Percentiles rank a stretch among this genome's conserved stretches.
Conservation (phyloP, 2,797 vertebrate species). For the Hirundo rustica region DNA sequence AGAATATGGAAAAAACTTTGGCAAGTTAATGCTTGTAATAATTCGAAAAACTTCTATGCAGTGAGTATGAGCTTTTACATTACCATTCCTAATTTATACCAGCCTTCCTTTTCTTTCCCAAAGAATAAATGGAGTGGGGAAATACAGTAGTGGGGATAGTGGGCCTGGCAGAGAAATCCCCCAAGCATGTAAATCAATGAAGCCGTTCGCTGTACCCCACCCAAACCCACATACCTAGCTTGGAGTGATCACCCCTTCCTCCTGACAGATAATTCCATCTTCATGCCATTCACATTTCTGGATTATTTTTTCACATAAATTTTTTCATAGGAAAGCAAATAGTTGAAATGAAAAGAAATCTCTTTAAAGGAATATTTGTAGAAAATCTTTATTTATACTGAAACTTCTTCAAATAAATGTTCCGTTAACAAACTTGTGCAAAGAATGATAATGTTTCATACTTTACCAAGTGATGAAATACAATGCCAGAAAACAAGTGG, state of each 20-base stretch:
- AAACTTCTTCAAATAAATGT: slow-evolving; percentile 79
- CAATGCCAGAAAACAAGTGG: slow-evolving; percentile 75
- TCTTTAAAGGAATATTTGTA: slow-evolving; percentile 70
- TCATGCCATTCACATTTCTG: slow-evolving; percentile 54
- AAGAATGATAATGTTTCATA: slow-evolving; percentile 78
- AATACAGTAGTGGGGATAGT: slow-evolving; percentile 25
- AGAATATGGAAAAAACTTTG: slow-evolving; percentile 60
- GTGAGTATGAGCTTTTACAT: slow-evolving; percentile 70
- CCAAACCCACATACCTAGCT: slow-evolving; percentile 36
- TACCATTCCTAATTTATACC: slow-evolving; percentile 77
- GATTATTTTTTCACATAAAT: slow-evolving; percentile 64
- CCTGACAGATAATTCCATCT: slow-evolving; percentile 70
- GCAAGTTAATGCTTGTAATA: slow-evolving; percentile 76
- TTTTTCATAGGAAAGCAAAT: slow-evolving; percentile 78
- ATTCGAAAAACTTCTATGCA: slow-evolving; percentile 72
- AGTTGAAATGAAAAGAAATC: slow-evolving; percentile 77
- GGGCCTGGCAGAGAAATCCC: not conserved
- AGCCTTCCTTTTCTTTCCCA: slow-evolving; percentile 60
- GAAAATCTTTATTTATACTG: slow-evolving; percentile 77
- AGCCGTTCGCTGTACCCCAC: slow-evolving; percentile 19
- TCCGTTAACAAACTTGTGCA: slow-evolving; percentile 73
- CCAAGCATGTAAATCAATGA: slow-evolving; percentile 17
- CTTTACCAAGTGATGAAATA: slow-evolving; percentile 75
- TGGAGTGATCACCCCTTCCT: not conserved
- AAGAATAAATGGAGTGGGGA: slow-evolving; percentile 28